These are phyloP conservation scores for Antennarius striatus DNA, from an alignment of 2,113 vertebrate species.

Conservation along the genomic window DNA sequence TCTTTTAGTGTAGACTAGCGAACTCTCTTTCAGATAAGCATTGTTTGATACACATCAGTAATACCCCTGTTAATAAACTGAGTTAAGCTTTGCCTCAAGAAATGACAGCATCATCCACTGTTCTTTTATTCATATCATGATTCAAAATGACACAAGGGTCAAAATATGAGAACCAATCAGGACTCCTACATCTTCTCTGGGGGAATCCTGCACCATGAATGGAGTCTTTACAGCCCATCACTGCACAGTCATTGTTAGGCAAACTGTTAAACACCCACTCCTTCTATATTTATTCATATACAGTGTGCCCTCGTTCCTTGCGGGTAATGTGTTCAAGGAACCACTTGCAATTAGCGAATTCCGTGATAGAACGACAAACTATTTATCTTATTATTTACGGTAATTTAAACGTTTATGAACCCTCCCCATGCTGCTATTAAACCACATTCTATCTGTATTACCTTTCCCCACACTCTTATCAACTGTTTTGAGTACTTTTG, in stretches of 20 bases:
- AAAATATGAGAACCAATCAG: conserved; percentile 36
- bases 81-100: conserved; percentile 24
- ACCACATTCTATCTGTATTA: too few relatives aligned
- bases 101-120: conserved; percentile 17
- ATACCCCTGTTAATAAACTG: not conserved
- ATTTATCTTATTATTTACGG: too few relatives aligned
- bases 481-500: too few relatives aligned
- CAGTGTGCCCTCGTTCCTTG: too few relatives aligned
- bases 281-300: conserved; percentile 14
- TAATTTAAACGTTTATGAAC: too few relatives aligned
- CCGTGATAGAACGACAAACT: too few relatives aligned
- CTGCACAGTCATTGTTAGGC: conserved; percentile 9
- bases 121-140: conserved; percentile 30
- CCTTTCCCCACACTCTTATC: too few relatives aligned
- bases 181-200: conserved; percentile 21
- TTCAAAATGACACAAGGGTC: conserved; percentile 39
- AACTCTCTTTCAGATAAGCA: conserved; percentile 10
- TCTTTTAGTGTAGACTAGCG: conserved; percentile 14
- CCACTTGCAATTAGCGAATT: too few relatives aligned
- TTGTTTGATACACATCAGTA: too few relatives aligned
- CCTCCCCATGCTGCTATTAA: too few relatives aligned
- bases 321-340: too few relatives aligned
- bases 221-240: conserved; percentile 22
- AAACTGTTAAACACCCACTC: conserved; percentile 24
- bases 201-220: conserved; percentile 36